Percentiles rank a stretch among this genome's conserved stretches.
These are phyloP conservation scores for Euthynnus affinis DNA, from an alignment of 2,797 vertebrate genomes.

Conservation along the genomic window DNA sequence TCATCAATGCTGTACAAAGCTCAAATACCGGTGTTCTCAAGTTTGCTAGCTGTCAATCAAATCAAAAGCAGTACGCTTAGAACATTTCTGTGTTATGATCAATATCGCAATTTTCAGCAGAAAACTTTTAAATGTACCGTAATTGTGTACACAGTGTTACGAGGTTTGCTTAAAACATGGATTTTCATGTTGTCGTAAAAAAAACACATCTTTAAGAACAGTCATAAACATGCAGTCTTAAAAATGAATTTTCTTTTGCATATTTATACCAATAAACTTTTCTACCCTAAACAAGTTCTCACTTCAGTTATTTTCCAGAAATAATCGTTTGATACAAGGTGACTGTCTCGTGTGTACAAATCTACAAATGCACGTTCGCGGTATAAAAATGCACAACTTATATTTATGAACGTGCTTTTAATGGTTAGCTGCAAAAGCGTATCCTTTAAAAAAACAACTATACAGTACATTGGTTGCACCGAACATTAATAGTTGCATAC, in stretches of 20 bases:
- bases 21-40: conserved; percentile 77
- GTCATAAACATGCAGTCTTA: conserved; percentile 79
- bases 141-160: conserved; percentile 71
- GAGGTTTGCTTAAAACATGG: conserved; percentile 73
- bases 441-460: no score
- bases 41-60: conserved; percentile 84
- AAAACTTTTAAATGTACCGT: conserved; percentile 71
- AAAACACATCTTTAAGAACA: conserved; percentile 69
- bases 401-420: not conserved
- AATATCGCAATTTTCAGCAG: conserved; percentile 62
- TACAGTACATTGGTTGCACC: no score
- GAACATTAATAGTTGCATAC: not conserved
- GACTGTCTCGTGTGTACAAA: not conserved
- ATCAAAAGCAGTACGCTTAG: conserved; percentile 83
- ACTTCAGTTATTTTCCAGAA: not conserved
- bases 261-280: conserved; percentile 87
- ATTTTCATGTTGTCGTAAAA: conserved; percentile 72
- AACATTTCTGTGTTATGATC: conserved; percentile 74
- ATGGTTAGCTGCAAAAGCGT: not conserved
- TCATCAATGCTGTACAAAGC: conserved; percentile 75
- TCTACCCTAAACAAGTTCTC: conserved; percentile 66
- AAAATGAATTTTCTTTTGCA: conserved; percentile 79
- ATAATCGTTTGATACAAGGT: not conserved
- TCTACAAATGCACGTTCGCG: not conserved
- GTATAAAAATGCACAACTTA: not conserved